Conservation (phyloP, 2,888 invertebrate genomes). For the Rhyacophila evoluta region DNA sequence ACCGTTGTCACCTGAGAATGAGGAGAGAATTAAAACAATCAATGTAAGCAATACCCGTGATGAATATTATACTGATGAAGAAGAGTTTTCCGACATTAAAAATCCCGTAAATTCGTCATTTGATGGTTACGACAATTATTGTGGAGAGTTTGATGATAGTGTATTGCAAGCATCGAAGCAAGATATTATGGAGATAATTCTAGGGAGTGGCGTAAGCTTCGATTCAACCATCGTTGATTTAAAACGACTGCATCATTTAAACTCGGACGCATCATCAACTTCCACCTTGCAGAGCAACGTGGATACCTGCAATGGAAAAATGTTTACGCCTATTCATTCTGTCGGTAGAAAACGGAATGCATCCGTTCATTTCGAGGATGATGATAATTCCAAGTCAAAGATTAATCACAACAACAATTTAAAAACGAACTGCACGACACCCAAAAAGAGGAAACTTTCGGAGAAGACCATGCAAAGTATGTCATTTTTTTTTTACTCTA, state of each 20-base stretch:
- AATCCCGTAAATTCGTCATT: not conserved
- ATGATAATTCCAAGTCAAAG: constrained; percentile 12
- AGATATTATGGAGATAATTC: constrained; percentile 69
- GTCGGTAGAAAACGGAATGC: constrained; percentile 42
- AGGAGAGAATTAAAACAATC: not conserved
- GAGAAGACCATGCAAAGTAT: constrained; percentile 35
- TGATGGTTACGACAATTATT: constrained; percentile 57
- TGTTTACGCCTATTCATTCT: not conserved
- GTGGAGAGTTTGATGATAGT: constrained; percentile 66
- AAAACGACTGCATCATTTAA: constrained; percentile 52
- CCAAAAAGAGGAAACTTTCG: constrained; percentile 27
- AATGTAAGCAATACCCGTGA: not conserved
- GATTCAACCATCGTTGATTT: constrained; percentile 57
- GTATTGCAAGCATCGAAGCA: constrained; percentile 65
- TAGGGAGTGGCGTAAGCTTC: constrained; percentile 61
- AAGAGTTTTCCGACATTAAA: not conserved
- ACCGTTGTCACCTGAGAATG: not conserved
- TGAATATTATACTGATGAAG: not conserved
- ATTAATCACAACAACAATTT: constrained; percentile 50
- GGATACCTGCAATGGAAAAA: not conserved
- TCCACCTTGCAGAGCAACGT: not conserved
- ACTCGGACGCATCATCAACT: not conserved
- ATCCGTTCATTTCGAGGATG: constrained; percentile 35
- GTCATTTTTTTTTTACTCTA: constrained; percentile 6
- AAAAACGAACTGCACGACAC: not conserved